Evolutionary conservation across 1,140 invertebrate species (phyloP).

Genomic region (Drosophila seguyi): DNA sequence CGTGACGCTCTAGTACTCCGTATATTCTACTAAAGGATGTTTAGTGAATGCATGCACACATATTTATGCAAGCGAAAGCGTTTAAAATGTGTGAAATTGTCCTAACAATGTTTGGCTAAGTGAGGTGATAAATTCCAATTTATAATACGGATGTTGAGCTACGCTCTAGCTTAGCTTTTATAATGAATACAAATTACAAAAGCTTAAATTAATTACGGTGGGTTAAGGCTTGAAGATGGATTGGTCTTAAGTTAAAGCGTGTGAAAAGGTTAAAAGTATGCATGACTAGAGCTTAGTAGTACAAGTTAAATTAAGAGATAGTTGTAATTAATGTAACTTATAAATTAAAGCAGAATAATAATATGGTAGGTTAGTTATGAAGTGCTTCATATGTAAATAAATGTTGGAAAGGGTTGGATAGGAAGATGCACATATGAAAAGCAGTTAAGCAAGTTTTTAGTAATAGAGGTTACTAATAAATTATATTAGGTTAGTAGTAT

Average conservation of each 20-base stretch:
- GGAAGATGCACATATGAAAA: neutral
- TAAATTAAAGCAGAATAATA: neutral
- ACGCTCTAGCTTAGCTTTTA: neutral
- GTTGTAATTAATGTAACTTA: neutral
- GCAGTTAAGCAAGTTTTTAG: neutral
- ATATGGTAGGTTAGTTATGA: constrained; percentile 10
- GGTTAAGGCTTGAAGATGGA: neutral
- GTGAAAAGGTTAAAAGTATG: neutral
- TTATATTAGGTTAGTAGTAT: neutral
- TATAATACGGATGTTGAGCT: constrained; percentile 1
- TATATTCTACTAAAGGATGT: constrained; percentile 1
- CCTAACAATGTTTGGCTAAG: constrained; percentile 1
- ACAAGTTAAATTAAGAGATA: neutral
- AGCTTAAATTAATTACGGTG: constrained; percentile 3
- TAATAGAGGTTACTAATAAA: neutral
- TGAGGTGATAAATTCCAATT: constrained; percentile 13
- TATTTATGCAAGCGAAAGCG: constrained; percentile 3
- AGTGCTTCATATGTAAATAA: neutral
- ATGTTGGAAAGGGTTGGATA: neutral
- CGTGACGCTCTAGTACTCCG: constrained; percentile 9
- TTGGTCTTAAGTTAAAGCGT: neutral
- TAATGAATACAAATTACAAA: constrained; percentile 9
- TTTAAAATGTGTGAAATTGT: constrained; percentile 11
- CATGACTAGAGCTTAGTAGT: too few species aligned
- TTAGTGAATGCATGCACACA: neutral